Conservation (phyloP, 1,140 invertebrate genomes). For the Atopsyche davidsoni region DNA sequence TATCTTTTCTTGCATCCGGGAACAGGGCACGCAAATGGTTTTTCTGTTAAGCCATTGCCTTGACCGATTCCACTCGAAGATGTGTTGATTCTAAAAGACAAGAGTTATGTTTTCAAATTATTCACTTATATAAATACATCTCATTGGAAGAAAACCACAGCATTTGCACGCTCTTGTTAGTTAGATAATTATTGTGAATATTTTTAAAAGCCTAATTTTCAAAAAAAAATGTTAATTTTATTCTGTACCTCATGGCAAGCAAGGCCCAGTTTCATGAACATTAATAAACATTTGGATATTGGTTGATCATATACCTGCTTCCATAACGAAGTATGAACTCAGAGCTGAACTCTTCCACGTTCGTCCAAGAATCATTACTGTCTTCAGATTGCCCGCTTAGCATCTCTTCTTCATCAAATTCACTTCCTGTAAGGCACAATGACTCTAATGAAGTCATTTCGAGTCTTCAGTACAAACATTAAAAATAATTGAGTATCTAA, state of each 20-base stretch:
- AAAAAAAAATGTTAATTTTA: neutral
- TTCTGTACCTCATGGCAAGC: too few species aligned
- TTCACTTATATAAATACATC: neutral
- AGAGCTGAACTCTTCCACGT: conserved; percentile 67
- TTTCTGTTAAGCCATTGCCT: conserved; percentile 52
- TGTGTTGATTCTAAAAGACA: neutral
- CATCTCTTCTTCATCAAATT: conserved; percentile 61
- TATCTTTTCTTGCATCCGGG: conserved; percentile 82
- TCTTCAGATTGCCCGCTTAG: conserved; percentile 61
- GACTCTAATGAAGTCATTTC: conserved; percentile 17
- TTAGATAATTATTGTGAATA: neutral
- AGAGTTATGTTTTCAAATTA: neutral
- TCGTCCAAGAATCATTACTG: conserved; percentile 77
- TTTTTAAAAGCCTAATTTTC: neutral
- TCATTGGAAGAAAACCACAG: neutral
- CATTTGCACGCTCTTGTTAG: too few species aligned
- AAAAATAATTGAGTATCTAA: too few species aligned
- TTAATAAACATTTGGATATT: neutral
- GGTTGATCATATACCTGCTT: conserved; percentile 58
- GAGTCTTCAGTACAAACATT: conserved; percentile 12
- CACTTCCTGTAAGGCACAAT: conserved; percentile 49
- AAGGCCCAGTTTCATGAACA: neutral
- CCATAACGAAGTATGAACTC: conserved; percentile 70
- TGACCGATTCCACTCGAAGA: conserved; percentile 23
- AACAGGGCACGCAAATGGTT: conserved; percentile 75